phyloP scores from a whole-genome alignment of 1,140 invertebrate genomes.

The Listronotus oregonensis region DNA sequence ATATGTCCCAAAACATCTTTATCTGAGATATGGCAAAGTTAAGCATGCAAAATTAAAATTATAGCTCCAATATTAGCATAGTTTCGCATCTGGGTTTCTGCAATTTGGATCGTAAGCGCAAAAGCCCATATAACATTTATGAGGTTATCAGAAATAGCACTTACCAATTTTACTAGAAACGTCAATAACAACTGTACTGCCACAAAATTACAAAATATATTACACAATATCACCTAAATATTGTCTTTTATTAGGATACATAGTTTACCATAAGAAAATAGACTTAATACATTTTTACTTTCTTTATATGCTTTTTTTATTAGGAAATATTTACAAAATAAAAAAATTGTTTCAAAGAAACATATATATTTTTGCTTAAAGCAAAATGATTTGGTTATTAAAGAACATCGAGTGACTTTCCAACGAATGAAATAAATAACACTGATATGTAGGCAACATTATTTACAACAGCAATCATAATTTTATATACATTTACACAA shows the following conservation, averaged over 20 bases:
- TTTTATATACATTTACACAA: constrained; percentile 35
- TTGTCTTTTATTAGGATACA: constrained; percentile 46
- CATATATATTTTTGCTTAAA: constrained; percentile 22
- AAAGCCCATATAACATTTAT: too few relatives aligned
- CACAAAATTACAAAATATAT: constrained; percentile 32
- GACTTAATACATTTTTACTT: constrained; percentile 42
- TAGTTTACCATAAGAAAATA: constrained; percentile 46
- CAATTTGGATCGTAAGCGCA: too few relatives aligned
- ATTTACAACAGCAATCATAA: constrained; percentile 34
- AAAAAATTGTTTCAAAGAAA: constrained; percentile 24
- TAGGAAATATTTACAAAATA: constrained; percentile 26
- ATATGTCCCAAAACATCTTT: too few relatives aligned
- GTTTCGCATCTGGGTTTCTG: too few relatives aligned
- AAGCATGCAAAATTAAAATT: too few relatives aligned
- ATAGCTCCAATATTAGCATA: too few relatives aligned
- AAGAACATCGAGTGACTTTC: constrained; percentile 2
- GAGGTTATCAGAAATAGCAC: too few relatives aligned
- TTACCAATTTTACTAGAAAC: constrained; percentile 10
- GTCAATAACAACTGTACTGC: constrained; percentile 7
- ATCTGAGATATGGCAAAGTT: too few relatives aligned
- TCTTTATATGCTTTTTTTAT: constrained; percentile 31
- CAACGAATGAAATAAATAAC: constrained; percentile 37
- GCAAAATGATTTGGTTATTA: constrained; percentile 17
- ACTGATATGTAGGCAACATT: constrained; percentile 41
- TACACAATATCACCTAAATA: constrained; percentile 42